Base-by-base conservation (phyloP, 1,140 invertebrate genomes). In the Polypedilum vanderplanki region DNA sequence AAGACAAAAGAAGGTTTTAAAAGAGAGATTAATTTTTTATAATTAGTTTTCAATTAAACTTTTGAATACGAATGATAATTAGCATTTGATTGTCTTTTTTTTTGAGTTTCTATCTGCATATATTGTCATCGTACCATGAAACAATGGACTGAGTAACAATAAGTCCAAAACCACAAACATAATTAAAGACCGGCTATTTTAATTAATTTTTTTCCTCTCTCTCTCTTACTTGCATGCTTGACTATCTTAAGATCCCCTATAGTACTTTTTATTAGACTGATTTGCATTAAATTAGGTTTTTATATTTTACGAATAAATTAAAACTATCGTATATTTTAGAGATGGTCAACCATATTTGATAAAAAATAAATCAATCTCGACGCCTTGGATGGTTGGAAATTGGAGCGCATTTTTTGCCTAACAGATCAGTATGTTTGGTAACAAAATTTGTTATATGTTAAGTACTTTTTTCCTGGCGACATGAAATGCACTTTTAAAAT, bases 121-220 rank as follows among this genome's bases (percentile, higher is more conserved):
- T 57, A n/a, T 57, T n/a, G 46, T n/a, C 46, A 57, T 57, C 12
- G n/a, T 57, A 57, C n/a, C 46, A 57, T 57, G 46, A 57, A 57
- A 57, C 46, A 57, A 57, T n/a, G 15, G 46, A 57, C n/a, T 57
- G 46, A 57, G 15, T 57, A 57, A 57, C 46, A 57, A 57, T 57
- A 57, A 57, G 46, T 57, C 46, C 46, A 57, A 57, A 57, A 57
- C 46, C 46, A 57, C 46, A 57, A 57, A 57, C 46, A 57, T 57
- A 57, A 57, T 57, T 57, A 57, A 57, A 57, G 46, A 57, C n/a
- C n/a, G 46, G 24, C 46, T 57, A 33, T 33, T 57, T 57, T 57
- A 57, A 57, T 57, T 57, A 57, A 57, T 57, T 57, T 57, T 57
- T 57, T 57, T 57, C 12, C 12, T 8, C 8, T 3, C 15, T 57